Percentiles rank a stretch among this genome's conserved stretches.
These are phyloP conservation scores for Garra rufa DNA, from an alignment of 2,113 vertebrate genomes.

Conservation along the genomic window DNA sequence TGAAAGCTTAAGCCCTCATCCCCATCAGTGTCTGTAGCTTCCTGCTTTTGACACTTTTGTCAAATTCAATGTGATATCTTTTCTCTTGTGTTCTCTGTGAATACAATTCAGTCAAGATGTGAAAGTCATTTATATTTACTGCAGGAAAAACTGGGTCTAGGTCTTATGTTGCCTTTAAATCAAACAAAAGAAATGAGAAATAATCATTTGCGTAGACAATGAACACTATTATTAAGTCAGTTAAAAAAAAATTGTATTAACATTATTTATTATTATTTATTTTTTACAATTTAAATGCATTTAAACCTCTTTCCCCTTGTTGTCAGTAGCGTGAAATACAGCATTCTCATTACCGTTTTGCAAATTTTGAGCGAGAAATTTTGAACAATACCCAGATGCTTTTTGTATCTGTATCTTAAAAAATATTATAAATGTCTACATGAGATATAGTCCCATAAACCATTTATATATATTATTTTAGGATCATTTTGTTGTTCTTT, in stretches of 20 bases:
- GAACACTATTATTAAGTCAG: neutral
- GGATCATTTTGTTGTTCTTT: neutral
- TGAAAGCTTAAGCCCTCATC: neutral
- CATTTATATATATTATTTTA: neutral
- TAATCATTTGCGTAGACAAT: neutral
- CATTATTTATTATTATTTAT: too few species aligned
- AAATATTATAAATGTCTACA: neutral
- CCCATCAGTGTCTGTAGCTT: conserved; percentile 7
- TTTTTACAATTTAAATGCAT: too few species aligned
- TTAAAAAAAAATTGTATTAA: too few species aligned
- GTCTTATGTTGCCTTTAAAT: neutral
- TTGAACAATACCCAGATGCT: neutral
- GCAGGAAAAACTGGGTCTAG: neutral
- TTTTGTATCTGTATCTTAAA: neutral
- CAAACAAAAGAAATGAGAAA: neutral
- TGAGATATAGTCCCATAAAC: neutral
- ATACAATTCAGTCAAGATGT: neutral
- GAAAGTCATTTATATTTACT: too few species aligned
- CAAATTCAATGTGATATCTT: neutral
- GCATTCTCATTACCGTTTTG: too few species aligned
- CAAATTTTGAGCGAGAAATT: too few species aligned
- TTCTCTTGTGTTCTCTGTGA: neutral
- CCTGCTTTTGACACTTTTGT: neutral
- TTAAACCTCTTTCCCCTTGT: neutral
- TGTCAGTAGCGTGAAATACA: neutral